Evolutionary conservation across 2,888 invertebrate species (phyloP), one percentile per base, ranked within the genome.

Genomic region (Carabus problematicus): DNA sequence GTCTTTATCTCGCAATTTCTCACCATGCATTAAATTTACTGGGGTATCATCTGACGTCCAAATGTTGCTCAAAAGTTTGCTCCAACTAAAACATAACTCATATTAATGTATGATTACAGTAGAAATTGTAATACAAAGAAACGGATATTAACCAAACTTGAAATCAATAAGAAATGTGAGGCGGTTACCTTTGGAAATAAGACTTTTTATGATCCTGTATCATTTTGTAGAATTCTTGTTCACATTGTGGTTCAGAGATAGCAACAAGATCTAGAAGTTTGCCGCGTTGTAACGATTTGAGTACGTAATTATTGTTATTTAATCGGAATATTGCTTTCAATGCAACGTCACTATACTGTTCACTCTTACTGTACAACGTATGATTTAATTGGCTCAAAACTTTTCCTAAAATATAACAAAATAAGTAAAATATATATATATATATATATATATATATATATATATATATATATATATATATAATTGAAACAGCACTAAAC

Each of bases 301-400:
- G 84, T 71, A 98, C 91, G 78, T 98, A 97, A 80, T 97, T 91
- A 73, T 94, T 95, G 81, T 98, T 98, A 82, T 98, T 98, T 52
- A 98, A 84, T 71, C 96, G 88, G 79, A 98, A 98, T 64, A 97
- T 88, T 7, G 95, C 92, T 75, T 93, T 91, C 12, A 97, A 85
- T 3, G 94, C 94, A 52, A 86, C 83, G 79, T 97, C 97, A 45
- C 89, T 90, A 78, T 98, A 98, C 71, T 93, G 91, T 77, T 97
- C 96, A 79, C 95, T 94, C 83, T 96, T 95, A 79, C 90, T 95
- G 71, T 94, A 88, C 41, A 98, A 85, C 8, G 95, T 94, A 74
- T 95, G 85, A 79, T 96, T 97, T 64, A 98, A 83, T 75, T 97
- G 95, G 6, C 95, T 94, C 71, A 98, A 81, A 18, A 95, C 94